Percentiles rank a stretch among this genome's conserved stretches.
Evolutionary conservation across 1,140 invertebrate genomes (phyloP).

Genomic region (Grapholita molesta): DNA sequence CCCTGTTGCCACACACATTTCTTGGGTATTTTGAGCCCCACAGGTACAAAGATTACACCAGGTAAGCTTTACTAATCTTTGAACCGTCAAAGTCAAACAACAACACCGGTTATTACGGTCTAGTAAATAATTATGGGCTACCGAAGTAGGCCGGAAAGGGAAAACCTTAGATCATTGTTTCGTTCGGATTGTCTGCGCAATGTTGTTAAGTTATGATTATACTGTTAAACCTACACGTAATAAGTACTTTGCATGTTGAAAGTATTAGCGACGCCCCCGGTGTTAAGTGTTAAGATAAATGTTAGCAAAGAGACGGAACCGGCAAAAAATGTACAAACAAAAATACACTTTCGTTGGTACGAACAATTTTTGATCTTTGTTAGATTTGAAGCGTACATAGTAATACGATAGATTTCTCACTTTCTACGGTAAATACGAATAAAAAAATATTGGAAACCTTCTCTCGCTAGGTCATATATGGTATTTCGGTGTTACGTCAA

Average conservation of each 20-base stretch:
- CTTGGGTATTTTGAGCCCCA: too few species aligned
- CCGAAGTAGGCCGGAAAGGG: conserved; percentile 1
- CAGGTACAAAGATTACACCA: not conserved
- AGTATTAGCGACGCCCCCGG: not conserved
- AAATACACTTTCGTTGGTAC: conserved; percentile 3
- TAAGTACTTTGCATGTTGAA: not conserved
- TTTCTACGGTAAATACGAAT: too few species aligned
- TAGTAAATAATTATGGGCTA: conserved; percentile 14
- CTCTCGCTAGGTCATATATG: not conserved
- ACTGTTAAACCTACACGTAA: not conserved
- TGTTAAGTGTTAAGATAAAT: conserved; percentile 7
- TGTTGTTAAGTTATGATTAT: conserved; percentile 10
- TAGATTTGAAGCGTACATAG: not conserved
- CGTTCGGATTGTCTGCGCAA: not conserved
- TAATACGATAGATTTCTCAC: not conserved
- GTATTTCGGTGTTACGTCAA: not conserved
- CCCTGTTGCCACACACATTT: not conserved
- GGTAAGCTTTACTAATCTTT: not conserved
- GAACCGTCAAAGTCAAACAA: not conserved
- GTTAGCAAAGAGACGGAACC: not conserved
- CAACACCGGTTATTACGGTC: not conserved
- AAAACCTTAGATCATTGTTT: conserved; percentile 15
- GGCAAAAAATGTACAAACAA: not conserved
- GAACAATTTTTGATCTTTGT: not conserved
- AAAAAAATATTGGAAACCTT: too few species aligned